These are phyloP conservation scores for Drosophila acutilabella DNA, from an alignment of 2,888 invertebrate species.

Conservation along the genomic window DNA sequence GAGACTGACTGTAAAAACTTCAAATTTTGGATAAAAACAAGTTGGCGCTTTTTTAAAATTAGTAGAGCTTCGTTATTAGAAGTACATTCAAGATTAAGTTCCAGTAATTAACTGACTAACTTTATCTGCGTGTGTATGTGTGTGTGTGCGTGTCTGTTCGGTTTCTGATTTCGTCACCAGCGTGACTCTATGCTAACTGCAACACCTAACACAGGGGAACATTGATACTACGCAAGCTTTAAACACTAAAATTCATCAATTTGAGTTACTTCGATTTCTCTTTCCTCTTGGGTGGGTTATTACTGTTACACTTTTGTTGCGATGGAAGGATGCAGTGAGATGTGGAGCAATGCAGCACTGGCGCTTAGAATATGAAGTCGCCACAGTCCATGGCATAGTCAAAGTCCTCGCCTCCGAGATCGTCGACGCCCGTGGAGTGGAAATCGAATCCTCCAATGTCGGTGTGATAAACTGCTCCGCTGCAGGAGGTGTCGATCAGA, in stretches of 20 bases:
- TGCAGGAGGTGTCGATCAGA: constrained; percentile 87
- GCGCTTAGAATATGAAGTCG: constrained; percentile 88
- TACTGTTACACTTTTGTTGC: constrained; percentile 22
- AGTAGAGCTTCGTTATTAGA: too few relatives aligned
- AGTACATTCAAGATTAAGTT: background rate
- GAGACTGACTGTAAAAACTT: too few relatives aligned
- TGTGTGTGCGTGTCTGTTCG: background rate
- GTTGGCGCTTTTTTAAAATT: too few relatives aligned
- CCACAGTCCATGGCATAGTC: constrained; percentile 91
- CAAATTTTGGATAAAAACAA: too few relatives aligned
- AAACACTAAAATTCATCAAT: constrained; percentile 31
- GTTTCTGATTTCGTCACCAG: constrained; percentile 1
- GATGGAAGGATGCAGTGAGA: constrained; percentile 8
- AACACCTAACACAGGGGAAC: constrained; percentile 37
- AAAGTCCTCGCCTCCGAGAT: constrained; percentile 87
- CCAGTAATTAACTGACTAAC: background rate
- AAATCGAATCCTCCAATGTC: constrained; percentile 88
- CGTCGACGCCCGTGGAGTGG: constrained; percentile 85
- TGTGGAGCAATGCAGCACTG: constrained; percentile 13
- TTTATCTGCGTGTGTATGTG: background rate
- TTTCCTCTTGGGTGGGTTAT: constrained; percentile 43
- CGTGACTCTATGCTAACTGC: constrained; percentile 12
- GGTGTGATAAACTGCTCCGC: constrained; percentile 88
- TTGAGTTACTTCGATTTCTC: constrained; percentile 12
- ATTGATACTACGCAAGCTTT: constrained; percentile 41